A percentile compares a stretch with the other conserved stretches of the same genome.
phyloP scores from a whole-genome alignment of 2,113 vertebrate genomes.

The Lampris incognitus region DNA sequence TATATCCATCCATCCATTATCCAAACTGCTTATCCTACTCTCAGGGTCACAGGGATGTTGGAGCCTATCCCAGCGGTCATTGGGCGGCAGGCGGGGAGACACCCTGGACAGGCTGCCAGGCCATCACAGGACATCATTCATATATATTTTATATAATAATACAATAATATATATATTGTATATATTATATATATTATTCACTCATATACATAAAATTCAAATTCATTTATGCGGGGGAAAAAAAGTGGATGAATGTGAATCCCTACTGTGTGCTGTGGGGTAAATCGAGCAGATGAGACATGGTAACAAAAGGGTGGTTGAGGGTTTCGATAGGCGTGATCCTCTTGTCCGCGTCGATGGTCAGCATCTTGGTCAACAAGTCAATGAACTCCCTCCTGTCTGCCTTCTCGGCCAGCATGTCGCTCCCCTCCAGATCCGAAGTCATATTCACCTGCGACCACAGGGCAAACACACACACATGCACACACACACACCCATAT shows the following conservation, averaged over 20 bases:
- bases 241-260: neutral
- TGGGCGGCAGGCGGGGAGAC: too few relatives aligned
- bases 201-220: too few relatives aligned
- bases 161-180: too few relatives aligned
- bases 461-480: conserved; percentile 28
- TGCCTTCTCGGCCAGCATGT: conserved; percentile 97
- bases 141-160: too few relatives aligned
- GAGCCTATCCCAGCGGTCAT: too few relatives aligned
- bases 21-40: too few relatives aligned
- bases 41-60: too few relatives aligned
- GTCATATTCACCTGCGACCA: conserved; percentile 94
- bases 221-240: neutral
- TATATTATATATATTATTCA: too few relatives aligned
- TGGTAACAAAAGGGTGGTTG: conserved; percentile 97
- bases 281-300: conserved; percentile 97
- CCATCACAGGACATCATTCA: too few relatives aligned
- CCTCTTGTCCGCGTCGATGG: conserved; percentile 97
- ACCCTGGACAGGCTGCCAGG: too few relatives aligned
- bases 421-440: conserved; percentile 95
- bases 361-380: conserved; percentile 98
- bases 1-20: too few relatives aligned
- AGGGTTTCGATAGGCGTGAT: conserved; percentile 98
- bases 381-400: conserved; percentile 99
- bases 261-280: conserved; percentile 97
- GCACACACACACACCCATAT: conserved; percentile 15